phyloP scores from a whole-genome alignment of 1,140 invertebrate genomes.

The Kradibia gibbosae region DNA sequence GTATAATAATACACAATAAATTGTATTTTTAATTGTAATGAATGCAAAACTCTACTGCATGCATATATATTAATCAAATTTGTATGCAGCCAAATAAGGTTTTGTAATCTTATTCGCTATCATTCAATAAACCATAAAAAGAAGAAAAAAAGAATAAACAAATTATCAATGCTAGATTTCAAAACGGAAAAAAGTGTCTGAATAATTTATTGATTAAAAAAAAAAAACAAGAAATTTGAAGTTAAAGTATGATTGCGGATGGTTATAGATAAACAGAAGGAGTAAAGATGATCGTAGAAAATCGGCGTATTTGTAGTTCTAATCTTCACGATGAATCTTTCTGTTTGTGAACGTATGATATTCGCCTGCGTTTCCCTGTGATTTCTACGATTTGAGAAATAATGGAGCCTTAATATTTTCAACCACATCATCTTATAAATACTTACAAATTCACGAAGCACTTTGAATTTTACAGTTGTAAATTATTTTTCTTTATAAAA shows the following conservation, averaged over 20 bases:
- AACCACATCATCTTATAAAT: neutral
- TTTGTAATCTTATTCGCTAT: no score
- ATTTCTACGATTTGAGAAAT: neutral
- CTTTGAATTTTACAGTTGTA: neutral
- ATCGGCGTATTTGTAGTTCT: neutral
- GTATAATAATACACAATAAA: no score
- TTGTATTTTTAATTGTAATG: no score
- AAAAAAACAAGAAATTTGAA: neutral
- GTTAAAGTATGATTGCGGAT: neutral
- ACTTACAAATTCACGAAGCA: neutral
- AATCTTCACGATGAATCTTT: conserved; percentile 25
- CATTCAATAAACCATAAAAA: no score
- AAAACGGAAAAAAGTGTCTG: neutral
- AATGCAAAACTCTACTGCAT: no score
- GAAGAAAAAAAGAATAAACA: no score
- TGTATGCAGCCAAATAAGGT: no score
- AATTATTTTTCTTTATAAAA: neutral
- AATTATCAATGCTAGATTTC: neutral
- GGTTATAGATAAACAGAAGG: neutral
- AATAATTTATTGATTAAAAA: neutral
- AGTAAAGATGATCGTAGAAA: neutral
- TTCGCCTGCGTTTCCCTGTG: neutral
- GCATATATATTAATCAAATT: no score
- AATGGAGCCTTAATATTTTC: neutral
- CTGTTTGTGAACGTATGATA: neutral